Percentiles rank a stretch among this genome's conserved stretches.
Conservation (phyloP, 2,797 vertebrate species). For the Halcyon smyrnensis region DNA sequence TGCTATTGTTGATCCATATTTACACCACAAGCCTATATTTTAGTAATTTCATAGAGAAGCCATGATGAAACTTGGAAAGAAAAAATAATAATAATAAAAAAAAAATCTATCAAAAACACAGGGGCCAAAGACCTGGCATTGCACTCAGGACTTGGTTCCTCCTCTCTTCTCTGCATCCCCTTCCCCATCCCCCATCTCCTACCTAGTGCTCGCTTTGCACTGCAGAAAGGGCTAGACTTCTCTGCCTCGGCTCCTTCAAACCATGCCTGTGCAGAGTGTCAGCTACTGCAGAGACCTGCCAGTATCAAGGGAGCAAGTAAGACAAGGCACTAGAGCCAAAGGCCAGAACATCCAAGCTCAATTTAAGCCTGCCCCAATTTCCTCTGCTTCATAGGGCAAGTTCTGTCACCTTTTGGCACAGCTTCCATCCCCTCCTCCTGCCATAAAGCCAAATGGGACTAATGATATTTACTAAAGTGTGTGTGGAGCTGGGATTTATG, state of each 20-base stretch:
- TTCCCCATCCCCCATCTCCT: neutral
- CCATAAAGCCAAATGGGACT: neutral
- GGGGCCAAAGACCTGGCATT: neutral
- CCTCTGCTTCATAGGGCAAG: neutral
- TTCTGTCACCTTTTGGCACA: neutral
- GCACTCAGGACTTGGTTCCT: no score
- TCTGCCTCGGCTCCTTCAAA: neutral
- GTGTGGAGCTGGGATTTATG: neutral
- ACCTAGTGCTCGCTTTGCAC: neutral
- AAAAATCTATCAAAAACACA: neutral
- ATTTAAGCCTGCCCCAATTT: neutral
- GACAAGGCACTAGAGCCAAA: neutral
- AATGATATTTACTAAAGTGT: neutral
- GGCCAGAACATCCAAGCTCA: neutral
- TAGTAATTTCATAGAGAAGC: neutral
- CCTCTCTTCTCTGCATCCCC: neutral
- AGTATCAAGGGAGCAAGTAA: neutral
- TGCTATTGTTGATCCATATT: neutral
- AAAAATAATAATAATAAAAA: neutral
- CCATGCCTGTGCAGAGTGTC: accelerated
- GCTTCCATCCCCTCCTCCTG: neutral
- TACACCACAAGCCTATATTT: neutral
- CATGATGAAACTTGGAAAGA: neutral
- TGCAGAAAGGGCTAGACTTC: neutral
- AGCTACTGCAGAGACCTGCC: neutral